phyloP scores from a whole-genome alignment of 1,140 invertebrate genomes.

The Caenorhabditis remanei region DNA sequence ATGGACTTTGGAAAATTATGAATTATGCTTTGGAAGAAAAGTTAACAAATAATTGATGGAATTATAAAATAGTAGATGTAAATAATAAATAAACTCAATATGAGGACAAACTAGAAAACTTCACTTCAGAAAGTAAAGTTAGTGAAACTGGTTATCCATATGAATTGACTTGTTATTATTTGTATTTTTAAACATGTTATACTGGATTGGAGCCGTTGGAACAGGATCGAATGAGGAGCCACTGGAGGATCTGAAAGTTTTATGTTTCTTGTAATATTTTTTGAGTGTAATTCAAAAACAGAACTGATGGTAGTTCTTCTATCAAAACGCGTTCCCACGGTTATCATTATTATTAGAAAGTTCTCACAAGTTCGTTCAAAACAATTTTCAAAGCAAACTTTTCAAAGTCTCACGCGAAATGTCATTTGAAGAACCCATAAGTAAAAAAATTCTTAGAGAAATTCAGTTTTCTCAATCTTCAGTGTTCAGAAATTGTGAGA shows the following conservation, averaged over 20 bases:
- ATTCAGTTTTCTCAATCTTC: no score
- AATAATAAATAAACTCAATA: neutral
- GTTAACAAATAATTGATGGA: neutral
- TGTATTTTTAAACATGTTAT: constrained; percentile 38
- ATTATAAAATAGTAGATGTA: neutral
- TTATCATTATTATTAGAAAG: no score
- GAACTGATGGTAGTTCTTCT: no score
- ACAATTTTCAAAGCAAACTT: no score
- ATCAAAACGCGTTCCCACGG: no score
- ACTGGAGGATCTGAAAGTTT: neutral
- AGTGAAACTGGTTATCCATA: constrained; percentile 37
- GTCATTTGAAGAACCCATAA: neutral
- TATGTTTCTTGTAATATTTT: neutral
- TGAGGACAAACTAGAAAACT: neutral
- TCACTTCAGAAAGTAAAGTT: neutral
- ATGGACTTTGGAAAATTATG: constrained; percentile 44
- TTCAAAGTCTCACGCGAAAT: neutral
- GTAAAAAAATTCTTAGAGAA: no score
- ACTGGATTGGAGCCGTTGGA: constrained; percentile 2
- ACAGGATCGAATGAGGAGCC: constrained; percentile 26
- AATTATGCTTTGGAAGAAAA: constrained; percentile 31
- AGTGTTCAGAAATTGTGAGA: neutral
- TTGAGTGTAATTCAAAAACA: no score
- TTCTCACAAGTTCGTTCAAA: no score
- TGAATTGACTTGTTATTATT: constrained; percentile 30